Conservation (phyloP, 1,140 invertebrate species). For the Ylistrum balloti region DNA sequence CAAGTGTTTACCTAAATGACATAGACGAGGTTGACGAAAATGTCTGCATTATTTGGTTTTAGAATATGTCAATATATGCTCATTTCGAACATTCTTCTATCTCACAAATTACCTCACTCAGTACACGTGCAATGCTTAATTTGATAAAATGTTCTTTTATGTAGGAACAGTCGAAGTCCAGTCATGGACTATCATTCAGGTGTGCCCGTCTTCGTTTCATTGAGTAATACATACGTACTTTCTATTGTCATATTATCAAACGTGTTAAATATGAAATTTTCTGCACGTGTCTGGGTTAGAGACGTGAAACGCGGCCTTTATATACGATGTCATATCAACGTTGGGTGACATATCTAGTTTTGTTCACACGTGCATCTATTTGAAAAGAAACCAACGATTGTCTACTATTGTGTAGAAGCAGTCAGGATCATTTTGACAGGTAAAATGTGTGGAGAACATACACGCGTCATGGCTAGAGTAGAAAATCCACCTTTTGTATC, state of each 20-base stretch:
- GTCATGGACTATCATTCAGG: neutral
- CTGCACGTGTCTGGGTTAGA: neutral
- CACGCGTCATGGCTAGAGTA: conserved; percentile 14
- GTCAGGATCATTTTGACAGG: neutral
- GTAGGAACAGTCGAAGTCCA: neutral
- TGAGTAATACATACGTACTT: neutral
- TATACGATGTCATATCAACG: neutral
- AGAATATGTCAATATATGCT: neutral
- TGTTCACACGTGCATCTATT: conserved; percentile 6
- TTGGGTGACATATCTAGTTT: neutral
- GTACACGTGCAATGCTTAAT: neutral
- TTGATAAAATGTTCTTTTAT: conserved; percentile 1
- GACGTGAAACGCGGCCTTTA: neutral
- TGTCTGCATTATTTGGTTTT: neutral
- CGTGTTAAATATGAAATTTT: neutral
- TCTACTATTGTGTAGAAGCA: neutral
- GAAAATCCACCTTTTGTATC: conserved; percentile 34
- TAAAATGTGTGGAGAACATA: conserved; percentile 22
- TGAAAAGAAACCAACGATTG: neutral
- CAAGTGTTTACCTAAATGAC: neutral
- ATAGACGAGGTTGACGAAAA: neutral
- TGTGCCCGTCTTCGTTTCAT: neutral
- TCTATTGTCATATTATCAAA: neutral
- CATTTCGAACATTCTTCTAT: neutral
- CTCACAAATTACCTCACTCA: neutral